phyloP scores from a whole-genome alignment of 2,113 vertebrate species.

The Proterorhinus semilunaris region DNA sequence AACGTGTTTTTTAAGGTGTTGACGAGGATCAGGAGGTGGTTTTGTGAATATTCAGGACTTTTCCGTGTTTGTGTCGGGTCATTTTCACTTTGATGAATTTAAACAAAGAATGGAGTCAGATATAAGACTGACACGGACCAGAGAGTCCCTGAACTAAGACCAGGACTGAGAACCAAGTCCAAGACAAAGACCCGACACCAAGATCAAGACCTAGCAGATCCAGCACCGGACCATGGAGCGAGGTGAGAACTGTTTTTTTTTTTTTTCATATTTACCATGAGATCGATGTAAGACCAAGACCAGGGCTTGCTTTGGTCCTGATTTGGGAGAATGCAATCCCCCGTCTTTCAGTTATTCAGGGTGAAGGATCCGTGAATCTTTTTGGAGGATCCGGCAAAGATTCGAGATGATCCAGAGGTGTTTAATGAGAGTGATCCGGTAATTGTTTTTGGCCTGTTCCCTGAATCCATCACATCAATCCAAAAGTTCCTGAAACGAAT shows the following conservation, averaged over 20 bases:
- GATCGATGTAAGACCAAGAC: too few relatives aligned
- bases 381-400: too few relatives aligned
- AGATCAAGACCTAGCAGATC: neutral
- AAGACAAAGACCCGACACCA: neutral
- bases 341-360: too few relatives aligned
- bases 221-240: neutral
- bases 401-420: too few relatives aligned
- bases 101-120: neutral
- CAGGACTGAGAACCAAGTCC: neutral
- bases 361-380: too few relatives aligned
- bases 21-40: neutral
- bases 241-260: neutral
- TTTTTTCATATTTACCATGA: neutral
- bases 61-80: slow-evolving; percentile 2
- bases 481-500: too few relatives aligned
- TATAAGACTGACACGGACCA: slow-evolving; percentile 2
- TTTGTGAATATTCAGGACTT: neutral
- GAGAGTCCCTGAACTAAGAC: neutral
- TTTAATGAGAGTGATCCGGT: too few relatives aligned
- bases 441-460: too few relatives aligned
- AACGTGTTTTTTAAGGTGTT: too few relatives aligned
- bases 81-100: slow-evolving; percentile 6
- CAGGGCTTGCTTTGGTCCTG: too few relatives aligned
- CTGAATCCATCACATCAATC: too few relatives aligned
- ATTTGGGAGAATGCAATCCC: too few relatives aligned